Base-by-base conservation (phyloP, 2,888 invertebrate species). In the Phortica okadai region DNA sequence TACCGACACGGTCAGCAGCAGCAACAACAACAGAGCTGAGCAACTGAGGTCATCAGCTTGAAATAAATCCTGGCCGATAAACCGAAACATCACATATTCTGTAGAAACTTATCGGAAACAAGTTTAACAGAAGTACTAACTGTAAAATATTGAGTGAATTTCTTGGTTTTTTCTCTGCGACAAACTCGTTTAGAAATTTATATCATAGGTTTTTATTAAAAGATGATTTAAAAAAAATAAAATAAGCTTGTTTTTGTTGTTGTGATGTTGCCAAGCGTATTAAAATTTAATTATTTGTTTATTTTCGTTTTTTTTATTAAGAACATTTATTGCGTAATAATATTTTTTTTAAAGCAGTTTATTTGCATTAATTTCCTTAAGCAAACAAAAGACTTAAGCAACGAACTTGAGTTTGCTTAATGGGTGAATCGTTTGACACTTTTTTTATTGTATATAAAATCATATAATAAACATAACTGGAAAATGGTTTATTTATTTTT, bases 61-160 rank as follows among this genome's bases (percentile, higher is more conserved):
- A 82, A 77, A 79, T 84, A 84, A 74, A 84, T 84, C 87, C 86
- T 87, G 81, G 72, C 77, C 73, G 80, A 79, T 80, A 70, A 54
- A 69, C 42, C 14, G 41, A 25, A 10, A 16, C 21, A 25, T 45
- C 7, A 33, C 6, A 70, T 25, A 50, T 54, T 0, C 14, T 6
- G 6, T 50, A 50, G 50, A 50, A 8, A 14, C 50, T 5, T 14
- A 50, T 2, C 59, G 1, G 59, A 59, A 59, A 59, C 59, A 16
- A 59, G 59, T 59, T 59, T 21, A 2, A 50, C 14, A 5, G 16
- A 59, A 7, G 16, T 6, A 6, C 2, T 59, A 59, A 59, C 21
- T 16, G n/a, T 59, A 59, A 59, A 59, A 16, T 8, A 59, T 16
- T 59, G n/a, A 59, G n/a, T 59, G 6, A 50, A 50, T 50, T 50